These are phyloP conservation scores for Acanthurus lineatus DNA, from an alignment of 2,797 vertebrate species.

Conservation along the genomic window DNA sequence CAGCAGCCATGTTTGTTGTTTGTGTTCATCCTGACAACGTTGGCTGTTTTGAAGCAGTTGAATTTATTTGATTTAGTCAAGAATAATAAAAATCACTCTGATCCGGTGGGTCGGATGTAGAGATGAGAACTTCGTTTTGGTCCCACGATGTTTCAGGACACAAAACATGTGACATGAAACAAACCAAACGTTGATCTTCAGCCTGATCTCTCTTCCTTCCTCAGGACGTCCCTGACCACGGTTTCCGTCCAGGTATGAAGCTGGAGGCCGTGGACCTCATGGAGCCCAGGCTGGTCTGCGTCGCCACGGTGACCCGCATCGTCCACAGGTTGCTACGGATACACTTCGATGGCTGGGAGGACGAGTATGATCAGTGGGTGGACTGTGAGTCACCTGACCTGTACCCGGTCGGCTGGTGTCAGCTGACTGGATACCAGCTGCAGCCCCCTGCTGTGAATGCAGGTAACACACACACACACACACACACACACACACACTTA, in stretches of 20 bases:
- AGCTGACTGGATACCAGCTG: constrained; percentile 96
- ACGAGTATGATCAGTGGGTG: constrained; percentile 99
- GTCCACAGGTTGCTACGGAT: constrained; percentile 96
- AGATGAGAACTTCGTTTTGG: too few species aligned
- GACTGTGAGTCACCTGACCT: constrained; percentile 98
- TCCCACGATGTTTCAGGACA: too few species aligned
- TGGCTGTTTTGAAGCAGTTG: too few species aligned
- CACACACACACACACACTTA: too few species aligned
- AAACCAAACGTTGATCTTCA: too few species aligned
- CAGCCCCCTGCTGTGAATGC: constrained; percentile 90
- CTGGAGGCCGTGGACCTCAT: constrained; percentile 98
- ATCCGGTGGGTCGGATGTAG: too few species aligned
- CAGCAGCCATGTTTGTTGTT: too few species aligned
- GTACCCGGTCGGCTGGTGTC: constrained; percentile 98
- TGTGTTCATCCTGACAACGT: too few species aligned
- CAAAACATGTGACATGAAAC: too few species aligned
- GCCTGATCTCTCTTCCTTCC: not conserved
- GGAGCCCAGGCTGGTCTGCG: constrained; percentile 98
- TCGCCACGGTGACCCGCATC: constrained; percentile 96
- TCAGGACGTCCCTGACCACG: constrained; percentile 97
- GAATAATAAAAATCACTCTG: too few species aligned
- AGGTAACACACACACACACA: too few species aligned
- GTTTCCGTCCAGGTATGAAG: constrained; percentile 96
- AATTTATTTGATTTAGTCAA: too few species aligned
- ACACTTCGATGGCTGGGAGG: constrained; percentile 99